Conservation (phyloP, 1,140 invertebrate species). For the Coptotermes formosanus region DNA sequence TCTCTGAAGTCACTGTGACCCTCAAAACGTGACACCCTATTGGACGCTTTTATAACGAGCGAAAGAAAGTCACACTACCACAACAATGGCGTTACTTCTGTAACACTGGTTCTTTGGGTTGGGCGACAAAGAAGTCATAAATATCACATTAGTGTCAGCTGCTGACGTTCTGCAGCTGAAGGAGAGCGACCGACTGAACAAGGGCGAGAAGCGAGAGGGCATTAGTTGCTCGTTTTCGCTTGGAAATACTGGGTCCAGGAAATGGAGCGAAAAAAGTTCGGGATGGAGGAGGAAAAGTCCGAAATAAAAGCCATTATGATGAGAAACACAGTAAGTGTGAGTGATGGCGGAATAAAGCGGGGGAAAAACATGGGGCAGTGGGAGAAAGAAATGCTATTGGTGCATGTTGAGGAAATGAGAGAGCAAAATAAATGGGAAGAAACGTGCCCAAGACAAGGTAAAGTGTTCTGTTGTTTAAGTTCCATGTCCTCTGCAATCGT, state of each 20-base stretch:
- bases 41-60: background rate
- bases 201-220: background rate
- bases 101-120: background rate
- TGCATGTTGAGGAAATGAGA: background rate
- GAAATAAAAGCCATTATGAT: background rate
- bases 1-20: background rate
- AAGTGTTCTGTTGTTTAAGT: background rate
- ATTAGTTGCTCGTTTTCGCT: background rate
- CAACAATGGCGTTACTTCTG: background rate
- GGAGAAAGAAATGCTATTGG: background rate
- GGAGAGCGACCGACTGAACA: background rate
- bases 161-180: background rate
- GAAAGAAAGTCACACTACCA: background rate
- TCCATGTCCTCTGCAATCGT: too few species aligned
- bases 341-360: background rate
- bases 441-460: background rate
- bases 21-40: background rate
- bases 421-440: background rate
- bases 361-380: background rate
- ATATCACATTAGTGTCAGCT: constrained; percentile 1
- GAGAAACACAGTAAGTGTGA: background rate
- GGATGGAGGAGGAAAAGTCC: background rate
- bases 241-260: background rate
- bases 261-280: background rate
- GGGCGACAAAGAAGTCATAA: background rate